Conservation (phyloP, 2,797 vertebrate species). For the Merluccius polli region DNA sequence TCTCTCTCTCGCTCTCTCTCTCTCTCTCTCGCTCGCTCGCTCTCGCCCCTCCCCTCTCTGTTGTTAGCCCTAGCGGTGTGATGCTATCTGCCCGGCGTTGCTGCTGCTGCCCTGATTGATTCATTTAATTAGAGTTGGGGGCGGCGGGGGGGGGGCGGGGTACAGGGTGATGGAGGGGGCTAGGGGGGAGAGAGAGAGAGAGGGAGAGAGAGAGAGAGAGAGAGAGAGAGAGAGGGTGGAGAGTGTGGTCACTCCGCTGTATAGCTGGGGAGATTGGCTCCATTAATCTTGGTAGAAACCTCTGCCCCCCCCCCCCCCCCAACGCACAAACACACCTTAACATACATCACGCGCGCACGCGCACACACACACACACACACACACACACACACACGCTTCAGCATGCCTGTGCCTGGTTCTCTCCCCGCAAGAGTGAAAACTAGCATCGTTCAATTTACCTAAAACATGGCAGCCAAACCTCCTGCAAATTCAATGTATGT, state of each 20-base stretch:
- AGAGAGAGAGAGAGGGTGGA: constrained; percentile 50
- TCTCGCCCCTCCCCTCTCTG: constrained; percentile 6
- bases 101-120: constrained; percentile 72
- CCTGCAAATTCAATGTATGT: neutral
- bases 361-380: constrained; percentile 32
- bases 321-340: constrained; percentile 30
- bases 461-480: neutral
- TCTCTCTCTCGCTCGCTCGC: constrained; percentile 1
- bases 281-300: constrained; percentile 74
- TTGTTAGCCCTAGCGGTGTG: constrained; percentile 26
- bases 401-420: neutral
- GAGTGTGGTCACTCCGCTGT: constrained; percentile 63
- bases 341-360: constrained; percentile 1
- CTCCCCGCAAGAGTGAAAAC: neutral
- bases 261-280: constrained; percentile 66
- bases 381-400: neutral
- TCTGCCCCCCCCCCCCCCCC: constrained; percentile 7
- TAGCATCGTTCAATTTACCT: neutral
- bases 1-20: constrained; percentile 12
- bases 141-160: constrained; percentile 41
- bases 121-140: constrained; percentile 78
- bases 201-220: constrained; percentile 33
- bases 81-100: constrained; percentile 63
- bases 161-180: constrained; percentile 41
- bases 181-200: constrained; percentile 50